Evolutionary conservation across 37 sponge, comb jelly and placozoan genomes (phyloP), one percentile per base, ranked within the genome.

Genomic region (Dysidea cf. avara): DNA sequence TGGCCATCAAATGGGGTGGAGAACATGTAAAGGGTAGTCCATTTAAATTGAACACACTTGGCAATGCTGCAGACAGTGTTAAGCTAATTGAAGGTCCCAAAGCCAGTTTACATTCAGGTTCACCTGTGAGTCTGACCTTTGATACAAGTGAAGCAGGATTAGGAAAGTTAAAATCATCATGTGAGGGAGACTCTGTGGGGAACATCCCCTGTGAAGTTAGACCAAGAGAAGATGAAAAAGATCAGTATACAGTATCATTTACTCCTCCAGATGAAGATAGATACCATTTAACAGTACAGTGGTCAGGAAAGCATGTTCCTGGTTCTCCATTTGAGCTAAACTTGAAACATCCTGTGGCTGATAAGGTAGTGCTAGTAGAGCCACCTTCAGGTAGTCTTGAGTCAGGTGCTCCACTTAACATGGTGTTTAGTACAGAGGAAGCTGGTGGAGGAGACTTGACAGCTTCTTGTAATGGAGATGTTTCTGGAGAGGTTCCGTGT

Each of bases 321-420:
- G 87, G 87, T 4, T 86, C 87, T 22, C 92, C 92, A 13, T 91
- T 86, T 63, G 35, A 38, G 11, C 59, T 91, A 53, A 81, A 84
- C 66, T 66, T 72, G 7, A 69, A 60, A 16, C 85, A 85, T 16
- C 30, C 78, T 13, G 56, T 79, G 52, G 75, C 75, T 26, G 48
- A 58, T 24, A 66, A 75, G 28, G 85, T 84, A 18, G 53, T 59
- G 33, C 81, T 84, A 0, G 66, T 51, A 3, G 61, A 75, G 69
- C 75, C 81, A 37, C 31, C 53, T 6, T 43, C 46, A 47, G 77
- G 76, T 5, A 51, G 66, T 13, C 35, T 74, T 9, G 81, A 71
- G 2, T 25, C 73, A 3, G 39, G 67, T 22, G 20, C 71, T 26
- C 66, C 72, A 0, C 18, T 83, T 2, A 7, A 36, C n/a, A 79